Base-by-base conservation (phyloP, 2,113 vertebrate species). In the Mellivora capensis region DNA sequence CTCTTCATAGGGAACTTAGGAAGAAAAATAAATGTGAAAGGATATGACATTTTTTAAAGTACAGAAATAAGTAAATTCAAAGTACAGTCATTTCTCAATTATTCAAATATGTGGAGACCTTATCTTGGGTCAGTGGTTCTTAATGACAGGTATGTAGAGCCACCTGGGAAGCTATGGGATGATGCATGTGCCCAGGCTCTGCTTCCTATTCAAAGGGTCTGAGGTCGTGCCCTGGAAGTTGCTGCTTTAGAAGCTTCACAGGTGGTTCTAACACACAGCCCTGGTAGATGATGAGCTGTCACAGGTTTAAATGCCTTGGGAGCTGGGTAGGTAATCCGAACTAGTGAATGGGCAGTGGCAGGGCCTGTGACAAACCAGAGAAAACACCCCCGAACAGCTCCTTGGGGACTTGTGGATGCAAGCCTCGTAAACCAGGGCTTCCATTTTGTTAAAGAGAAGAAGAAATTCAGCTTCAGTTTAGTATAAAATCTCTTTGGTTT, bases 1-100 rank as follows among this genome's bases (percentile, higher is more conserved):
- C 14, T 84, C 77, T 90, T 95, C 74, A 67, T 27, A 59, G 69
- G 97, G 59, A 83, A 86, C 27, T 49, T 90, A 71, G 42, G 83
- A 93, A 87, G 67, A 83, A 64, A 94, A 82, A 91, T 72, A 86
- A 82, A 82, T 52, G n/a, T 59, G 23, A 91, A 87, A 47, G 47
- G 31, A 83, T 18, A 44, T 10, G 71, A 81, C 80, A 52, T 20
- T 87, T 95, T 84, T 86, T 77, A 42, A 77, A 85, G 90, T 25
- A 34, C 31, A 94, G 42, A 96, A 93, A 69, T 72, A 91, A 87
- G 34, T 88, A 59, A 76, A 89, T 81, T 87, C 52, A 85, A 95
- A 95, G 88, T n/a, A 85, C 7, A 74, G 6, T 52, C 29, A 42
- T 83, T 86, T 94, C 54, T 87, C 59, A 47, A 90, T 49, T 64